phyloP scores from a whole-genome alignment of 1,140 invertebrate species.

The Diuraphis noxia region DNA sequence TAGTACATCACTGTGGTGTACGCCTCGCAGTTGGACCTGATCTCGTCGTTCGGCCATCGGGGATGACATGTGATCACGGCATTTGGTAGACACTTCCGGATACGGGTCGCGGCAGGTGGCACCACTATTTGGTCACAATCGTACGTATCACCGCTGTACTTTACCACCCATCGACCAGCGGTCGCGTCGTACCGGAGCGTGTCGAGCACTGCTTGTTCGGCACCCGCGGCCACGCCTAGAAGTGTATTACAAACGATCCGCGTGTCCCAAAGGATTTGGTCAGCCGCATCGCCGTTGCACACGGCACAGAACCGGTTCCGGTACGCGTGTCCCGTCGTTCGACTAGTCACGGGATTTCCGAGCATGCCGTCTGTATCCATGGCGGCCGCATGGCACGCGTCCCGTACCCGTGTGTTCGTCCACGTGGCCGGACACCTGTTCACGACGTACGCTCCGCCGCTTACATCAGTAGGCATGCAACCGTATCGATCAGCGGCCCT shows the following conservation, averaged over 20 bases:
- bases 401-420: conserved; percentile 57
- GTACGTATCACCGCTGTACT: conserved; percentile 62
- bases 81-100: conserved; percentile 57
- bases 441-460: conserved; percentile 62
- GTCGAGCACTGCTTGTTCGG: conserved; percentile 59
- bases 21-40: conserved; percentile 59
- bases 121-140: conserved; percentile 22
- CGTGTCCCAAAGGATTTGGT: not conserved
- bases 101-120: conserved; percentile 55
- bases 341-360: conserved; percentile 62
- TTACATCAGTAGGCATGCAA: conserved; percentile 60
- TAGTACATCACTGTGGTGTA: conserved; percentile 62
- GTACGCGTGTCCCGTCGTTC: conserved; percentile 62
- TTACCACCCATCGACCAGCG: conserved; percentile 64
- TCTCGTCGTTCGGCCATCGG: conserved; percentile 59
- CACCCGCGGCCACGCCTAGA: not conserved
- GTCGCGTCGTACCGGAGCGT: conserved; percentile 61
- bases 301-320: conserved; percentile 65
- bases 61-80: conserved; percentile 59
- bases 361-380: conserved; percentile 60
- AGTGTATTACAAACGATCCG: not conserved
- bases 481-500: conserved; percentile 57
- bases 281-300: conserved; percentile 62
- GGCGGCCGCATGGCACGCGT: conserved; percentile 55
- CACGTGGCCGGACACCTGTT: conserved; percentile 61